Base-by-base conservation (phyloP, 2,113 vertebrate genomes). In the Gadus chalcogrammus region DNA sequence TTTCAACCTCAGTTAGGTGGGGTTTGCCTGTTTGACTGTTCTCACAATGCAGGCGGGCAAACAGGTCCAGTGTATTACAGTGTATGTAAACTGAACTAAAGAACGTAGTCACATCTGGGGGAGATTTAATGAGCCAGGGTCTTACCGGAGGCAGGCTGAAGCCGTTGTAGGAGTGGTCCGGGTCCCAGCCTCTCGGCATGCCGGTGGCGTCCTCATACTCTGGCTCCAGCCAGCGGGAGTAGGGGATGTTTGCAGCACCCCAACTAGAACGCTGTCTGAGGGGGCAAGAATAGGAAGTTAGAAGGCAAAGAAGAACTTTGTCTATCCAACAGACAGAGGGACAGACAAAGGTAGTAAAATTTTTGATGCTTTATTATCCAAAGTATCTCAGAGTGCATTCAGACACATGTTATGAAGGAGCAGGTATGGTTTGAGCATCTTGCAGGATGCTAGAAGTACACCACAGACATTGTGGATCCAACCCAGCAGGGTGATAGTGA, bases 241-340 rank as follows among this genome's bases (percentile, higher is more conserved):
- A 93, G 0, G 91, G 89, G 42, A 85, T 90, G 77, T 93, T 92
- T 22, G 92, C 88, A 27, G 93, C 88, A 0, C 93, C 93, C 88
- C 90, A 88, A 53, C 71, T 83, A 24, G 92, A 87, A 68, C 91
- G 76, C 59, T 88, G 71, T 80, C 92, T 93, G 70, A 24, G 66
- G 28, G 18, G 22, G 13, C 8, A 18, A 62, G 12, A 18, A 11
- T 13, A 59, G 28, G 31, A 31, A 16, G 15, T 17, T 0, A 20
- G 27, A 13, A 27, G 15, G 5, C 12, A 68, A 62, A 75, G 4
- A 28, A 69, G 16, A 65, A 61, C 59, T 35, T 35, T 35, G 31
- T 35, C 31, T 35, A 9, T 48, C 9, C 42, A 13, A 13, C 9
- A 48, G 31, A 48, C 42, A 48, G 42, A 13, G 8, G 42, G 42